Base-by-base conservation (phyloP, 1,140 invertebrate species). In the Leptopilina boulardi region DNA sequence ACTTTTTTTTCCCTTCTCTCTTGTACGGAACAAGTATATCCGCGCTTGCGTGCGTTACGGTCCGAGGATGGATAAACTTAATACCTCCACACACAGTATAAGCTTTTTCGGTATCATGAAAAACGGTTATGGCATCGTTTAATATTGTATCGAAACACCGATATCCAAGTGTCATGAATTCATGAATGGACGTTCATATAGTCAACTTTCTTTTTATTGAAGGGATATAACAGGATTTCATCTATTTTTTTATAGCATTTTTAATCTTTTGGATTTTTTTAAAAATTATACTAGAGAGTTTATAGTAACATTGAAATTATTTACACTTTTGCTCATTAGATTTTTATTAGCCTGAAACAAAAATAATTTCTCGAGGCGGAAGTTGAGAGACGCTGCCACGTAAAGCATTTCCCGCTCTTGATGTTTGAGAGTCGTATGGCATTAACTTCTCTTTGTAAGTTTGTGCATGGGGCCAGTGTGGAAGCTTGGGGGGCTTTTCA, bases 381-480 rank as follows among this genome's bases (percentile, higher is more conserved):
- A 66, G 59, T 66, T 66, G 59, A 66, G 59, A 66, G 26, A 30
- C 59, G 13, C 59, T 30, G 59, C 23, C 26, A 30, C 59, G 59
- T 66, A 66, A 66, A 66, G 26, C 59, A 66, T 66, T 30, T 66
- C 59, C 59, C 59, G 59, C 59, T n/a, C n/a, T 66, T 66, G 59
- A 66, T 26, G 26, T 13, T 66, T 34, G 59, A 66, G 26, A 66
- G 59, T 66, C 23, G 56, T 66, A 66, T 66, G 23, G 59, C 59
- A 66, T 66, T 66, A 66, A 66, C 59, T 66, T 38, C 59, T 66
- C 59, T 66, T 66, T 66, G 59, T 66, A 66, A 66, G 59, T 66
- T 66, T 66, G 59, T 66, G 56, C 56, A 26, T 66, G 59, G 23
- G 59, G 13, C 59, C 59, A 66, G 59, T 34, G 59, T 34, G 59